Evolutionary conservation across 2,888 invertebrate species (phyloP), one percentile per base, ranked within the genome.

Genomic region (Sinhomidia bicolor): DNA sequence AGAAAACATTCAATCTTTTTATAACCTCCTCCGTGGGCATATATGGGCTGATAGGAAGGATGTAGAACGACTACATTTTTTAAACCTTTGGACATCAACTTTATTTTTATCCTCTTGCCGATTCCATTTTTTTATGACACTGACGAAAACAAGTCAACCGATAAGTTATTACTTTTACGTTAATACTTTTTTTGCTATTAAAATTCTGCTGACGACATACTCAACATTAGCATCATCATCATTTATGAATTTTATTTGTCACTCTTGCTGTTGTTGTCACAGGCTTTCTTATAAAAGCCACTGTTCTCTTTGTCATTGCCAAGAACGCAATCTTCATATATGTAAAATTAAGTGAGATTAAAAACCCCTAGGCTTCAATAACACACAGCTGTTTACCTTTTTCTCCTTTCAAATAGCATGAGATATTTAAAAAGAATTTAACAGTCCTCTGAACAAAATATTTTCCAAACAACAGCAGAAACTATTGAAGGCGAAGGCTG

Each of bases 321-420:
- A 82, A 68, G 82, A 82, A 17, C 82, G 54, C 68, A 71, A 71
- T 71, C 82, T 51, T 9, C 23, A 32, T 36, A 82, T n/a, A n/a
- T n/a, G n/a, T n/a, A n/a, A n/a, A n/a, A n/a, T n/a, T n/a, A 68
- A 68, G 68, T 68, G 17, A 17, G 10, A n/a, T 7, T 36, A 36
- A 68, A 68, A 68, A 68, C 32, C 68, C 68, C 10, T n/a, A n/a
- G n/a, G n/a, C n/a, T n/a, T n/a, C n/a, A n/a, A n/a, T n/a, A n/a
- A n/a, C n/a, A n/a, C n/a, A n/a, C n/a, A 62, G 26, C 12, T 62
- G 54, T 54, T 54, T 54, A 54, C 17, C 14, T n/a, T 54, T 54
- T 54, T 17, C 14, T 47, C 12, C 9, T 47, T 47, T 5, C 2
- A 47, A 1, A 47, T 14, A 47, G 9, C 14, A 47, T 10, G 10